Evolutionary conservation across 2,113 vertebrate genomes (phyloP).

Genomic region (Dipodomys spectabilis): DNA sequence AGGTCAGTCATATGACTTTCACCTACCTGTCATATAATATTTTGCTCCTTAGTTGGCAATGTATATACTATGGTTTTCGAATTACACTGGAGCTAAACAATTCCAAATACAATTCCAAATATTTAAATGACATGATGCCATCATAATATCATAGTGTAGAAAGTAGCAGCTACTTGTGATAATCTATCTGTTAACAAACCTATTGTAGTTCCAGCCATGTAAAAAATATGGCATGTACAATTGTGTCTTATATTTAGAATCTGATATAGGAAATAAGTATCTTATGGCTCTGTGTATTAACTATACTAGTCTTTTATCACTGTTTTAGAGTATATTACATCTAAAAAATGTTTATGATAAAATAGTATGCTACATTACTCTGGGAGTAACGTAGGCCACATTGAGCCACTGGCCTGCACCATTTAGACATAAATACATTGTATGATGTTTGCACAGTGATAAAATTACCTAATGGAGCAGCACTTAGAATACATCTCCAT

Average conservation of each 20-base stretch:
- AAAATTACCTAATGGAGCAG: background rate
- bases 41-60: background rate
- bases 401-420: background rate
- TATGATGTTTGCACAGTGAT: background rate
- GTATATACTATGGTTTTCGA: accelerated
- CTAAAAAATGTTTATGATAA: background rate
- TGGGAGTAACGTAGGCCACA: accelerated
- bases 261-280: background rate
- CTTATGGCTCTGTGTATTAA: background rate
- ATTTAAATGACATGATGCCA: background rate
- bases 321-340: background rate
- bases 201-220: background rate
- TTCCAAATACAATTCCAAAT: background rate
- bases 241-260: background rate
- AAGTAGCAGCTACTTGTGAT: background rate
- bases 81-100: background rate
- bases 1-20: background rate
- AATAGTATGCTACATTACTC: background rate
- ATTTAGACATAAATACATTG: background rate
- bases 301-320: background rate
- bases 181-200: background rate
- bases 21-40: background rate
- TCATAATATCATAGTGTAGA: no score
- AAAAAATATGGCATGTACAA: background rate
- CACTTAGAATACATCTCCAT: background rate